Conservation (phyloP, 2,888 invertebrate genomes). For the Tetragonula carbonaria region DNA sequence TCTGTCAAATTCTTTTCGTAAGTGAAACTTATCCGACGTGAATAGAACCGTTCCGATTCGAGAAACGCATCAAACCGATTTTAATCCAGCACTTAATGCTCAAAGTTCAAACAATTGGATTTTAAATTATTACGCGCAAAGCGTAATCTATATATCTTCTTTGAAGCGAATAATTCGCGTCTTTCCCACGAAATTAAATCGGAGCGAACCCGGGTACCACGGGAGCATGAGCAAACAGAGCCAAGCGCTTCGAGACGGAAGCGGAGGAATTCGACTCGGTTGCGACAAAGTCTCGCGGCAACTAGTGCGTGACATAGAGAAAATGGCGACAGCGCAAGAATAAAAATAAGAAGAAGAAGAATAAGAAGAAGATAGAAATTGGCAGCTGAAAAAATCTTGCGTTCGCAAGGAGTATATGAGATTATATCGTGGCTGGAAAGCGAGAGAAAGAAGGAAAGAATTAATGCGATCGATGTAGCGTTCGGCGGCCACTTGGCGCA, state of each 20-base stretch:
- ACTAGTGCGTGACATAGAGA: neutral
- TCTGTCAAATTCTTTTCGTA: neutral
- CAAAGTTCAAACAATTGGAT: neutral
- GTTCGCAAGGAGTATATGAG: neutral
- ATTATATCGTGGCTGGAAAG: neutral
- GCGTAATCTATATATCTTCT: neutral
- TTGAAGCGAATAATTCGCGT: neutral
- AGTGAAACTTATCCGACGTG: neutral
- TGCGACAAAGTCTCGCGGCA: neutral
- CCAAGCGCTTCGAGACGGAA: neutral
- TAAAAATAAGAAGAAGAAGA: neutral
- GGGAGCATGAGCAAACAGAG: neutral
- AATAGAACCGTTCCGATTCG: neutral
- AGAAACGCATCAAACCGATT: neutral
- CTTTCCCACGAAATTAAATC: constrained; percentile 9
- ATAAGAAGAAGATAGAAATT: neutral
- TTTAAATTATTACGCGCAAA: neutral
- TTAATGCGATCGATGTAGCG: constrained; percentile 59
- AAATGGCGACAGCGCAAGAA: neutral
- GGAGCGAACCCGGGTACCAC: constrained; percentile 12
- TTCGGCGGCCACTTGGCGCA: constrained; percentile 2
- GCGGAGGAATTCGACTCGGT: neutral
- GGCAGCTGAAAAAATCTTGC: neutral
- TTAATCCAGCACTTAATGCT: neutral
- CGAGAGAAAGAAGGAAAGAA: constrained; percentile 1